These are phyloP conservation scores for Leptopilina syphax DNA, from an alignment of 2,888 invertebrate species.

Conservation along the genomic window DNA sequence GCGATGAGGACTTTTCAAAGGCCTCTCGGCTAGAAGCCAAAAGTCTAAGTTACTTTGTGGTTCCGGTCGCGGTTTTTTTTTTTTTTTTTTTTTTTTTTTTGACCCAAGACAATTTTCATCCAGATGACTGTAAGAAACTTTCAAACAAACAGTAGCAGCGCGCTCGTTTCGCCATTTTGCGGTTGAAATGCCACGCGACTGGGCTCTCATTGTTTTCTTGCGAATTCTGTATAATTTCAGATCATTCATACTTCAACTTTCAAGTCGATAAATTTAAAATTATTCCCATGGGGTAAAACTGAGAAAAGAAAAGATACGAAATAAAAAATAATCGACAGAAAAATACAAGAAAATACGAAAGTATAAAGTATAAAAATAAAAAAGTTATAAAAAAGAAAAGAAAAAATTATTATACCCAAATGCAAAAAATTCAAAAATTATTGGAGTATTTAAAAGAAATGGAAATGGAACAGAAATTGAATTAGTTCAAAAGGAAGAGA, in stretches of 20 bases:
- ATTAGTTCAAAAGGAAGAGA: too few species aligned
- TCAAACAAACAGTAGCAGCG: conserved; percentile 21
- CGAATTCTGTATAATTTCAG: conserved; percentile 6
- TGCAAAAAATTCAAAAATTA: too few species aligned
- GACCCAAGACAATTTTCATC: neutral
- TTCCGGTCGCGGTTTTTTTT: neutral
- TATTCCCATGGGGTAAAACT: neutral
- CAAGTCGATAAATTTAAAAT: neutral
- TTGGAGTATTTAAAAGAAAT: too few species aligned
- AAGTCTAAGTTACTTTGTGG: neutral
- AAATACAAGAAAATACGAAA: too few species aligned
- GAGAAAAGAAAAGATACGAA: neutral
- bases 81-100: neutral
- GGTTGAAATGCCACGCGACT: conserved; percentile 36
- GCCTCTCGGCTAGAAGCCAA: too few species aligned
- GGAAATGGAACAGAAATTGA: too few species aligned
- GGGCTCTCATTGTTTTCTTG: conserved; percentile 36
- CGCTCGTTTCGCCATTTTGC: conserved; percentile 25
- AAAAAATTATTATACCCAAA: too few species aligned
- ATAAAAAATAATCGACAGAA: too few species aligned
- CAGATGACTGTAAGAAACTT: neutral
- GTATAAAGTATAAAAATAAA: too few species aligned
- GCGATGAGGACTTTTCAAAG: too few species aligned
- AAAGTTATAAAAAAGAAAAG: too few species aligned
- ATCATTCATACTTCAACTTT: neutral